Evolutionary conservation across 64 coral and sea anemone genomes (phyloP), one percentile per base, ranked within the genome.

Genomic region (Montipora foliosa): DNA sequence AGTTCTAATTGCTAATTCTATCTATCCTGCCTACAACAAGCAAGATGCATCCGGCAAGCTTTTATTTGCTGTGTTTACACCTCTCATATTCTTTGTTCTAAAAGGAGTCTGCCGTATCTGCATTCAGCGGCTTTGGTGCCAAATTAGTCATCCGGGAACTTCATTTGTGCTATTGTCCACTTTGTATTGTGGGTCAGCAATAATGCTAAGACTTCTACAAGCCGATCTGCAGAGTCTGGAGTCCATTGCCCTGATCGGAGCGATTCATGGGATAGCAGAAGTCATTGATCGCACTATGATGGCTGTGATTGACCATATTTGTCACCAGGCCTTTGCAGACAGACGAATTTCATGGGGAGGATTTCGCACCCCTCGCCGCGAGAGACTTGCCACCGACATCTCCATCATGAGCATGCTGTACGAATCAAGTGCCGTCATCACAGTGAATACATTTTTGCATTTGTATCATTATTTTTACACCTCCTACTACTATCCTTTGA

Each of bases 391-490:
- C 4, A 55, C 79, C 44, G 79, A 82, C 55, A 61, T 61, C 22
- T 60, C 20, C 20, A 61, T 82, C 22, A 82, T 82, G 79, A 64
- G 79, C 55, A 61, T 82, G 79, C 8, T 82, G 20, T 82, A 61
- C 21, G 79, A 82, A 64, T 60, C 79, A 37, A 82, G 79, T 82
- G 79, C 79, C 21, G 6, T 82, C 2, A 62, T 82, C 25, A 44
- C 79, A 4, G 79, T 61, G 10, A 82, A 82, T 37, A 57, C 20
- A 10, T 82, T 82, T 44, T 24, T 82, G 12, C 55, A 82, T 61
- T 82, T 64, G 55, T 82, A 82, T 15, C 79, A 64, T 4, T 82
- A 82, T 16, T 82, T 62, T 64, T 64, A 82, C 79, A 82, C 57
- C 21, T 0, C 6, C 13, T 13, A 44, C 24, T 46, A 62, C 62